Percentiles rank a stretch among this genome's conserved stretches.
Conservation (phyloP, 2,888 invertebrate species). For the Shargacucullia verbasci region DNA sequence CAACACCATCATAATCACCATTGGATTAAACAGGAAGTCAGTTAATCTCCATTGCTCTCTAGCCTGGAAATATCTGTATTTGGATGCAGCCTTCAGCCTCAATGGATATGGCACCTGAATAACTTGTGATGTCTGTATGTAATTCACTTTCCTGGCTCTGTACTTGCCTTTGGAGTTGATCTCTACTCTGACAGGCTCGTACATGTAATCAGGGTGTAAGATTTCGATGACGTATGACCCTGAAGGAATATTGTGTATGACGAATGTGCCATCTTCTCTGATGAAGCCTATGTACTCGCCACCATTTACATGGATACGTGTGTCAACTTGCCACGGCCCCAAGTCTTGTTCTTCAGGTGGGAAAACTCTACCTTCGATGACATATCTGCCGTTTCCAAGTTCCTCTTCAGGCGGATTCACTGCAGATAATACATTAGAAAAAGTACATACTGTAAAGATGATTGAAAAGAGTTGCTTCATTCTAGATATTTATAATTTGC, state of each 20-base stretch:
- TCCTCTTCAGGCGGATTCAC: constrained; percentile 78
- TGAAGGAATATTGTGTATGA: constrained; percentile 95
- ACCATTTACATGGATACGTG: constrained; percentile 95
- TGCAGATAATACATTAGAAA: constrained; percentile 63
- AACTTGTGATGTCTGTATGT: constrained; percentile 97
- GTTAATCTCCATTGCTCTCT: constrained; percentile 99
- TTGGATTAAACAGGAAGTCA: constrained; percentile 98
- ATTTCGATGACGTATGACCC: constrained; percentile 98
- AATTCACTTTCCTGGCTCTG: constrained; percentile 97
- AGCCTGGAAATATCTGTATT: constrained; percentile 96
- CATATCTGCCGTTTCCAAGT: constrained; percentile 88
- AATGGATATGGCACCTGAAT: constrained; percentile 97
- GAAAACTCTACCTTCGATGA: constrained; percentile 95
- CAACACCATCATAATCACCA: constrained; percentile 99
- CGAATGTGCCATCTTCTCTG: constrained; percentile 97
- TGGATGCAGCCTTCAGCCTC: constrained; percentile 94
- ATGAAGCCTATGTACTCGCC: constrained; percentile 96
- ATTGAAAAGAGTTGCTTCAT: constrained; percentile 46
- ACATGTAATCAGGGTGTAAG: constrained; percentile 96
- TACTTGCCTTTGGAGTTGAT: constrained; percentile 99
- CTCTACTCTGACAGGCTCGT: constrained; percentile 98
- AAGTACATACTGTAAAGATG: constrained; percentile 41
- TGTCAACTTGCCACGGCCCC: constrained; percentile 93
- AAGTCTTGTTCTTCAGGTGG: constrained; percentile 90
- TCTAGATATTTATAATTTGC: constrained; percentile 9